Percentiles rank a stretch among this genome's conserved stretches.
Evolutionary conservation across 2,113 vertebrate species (phyloP).

Genomic region (Sinosuthora webbiana): DNA sequence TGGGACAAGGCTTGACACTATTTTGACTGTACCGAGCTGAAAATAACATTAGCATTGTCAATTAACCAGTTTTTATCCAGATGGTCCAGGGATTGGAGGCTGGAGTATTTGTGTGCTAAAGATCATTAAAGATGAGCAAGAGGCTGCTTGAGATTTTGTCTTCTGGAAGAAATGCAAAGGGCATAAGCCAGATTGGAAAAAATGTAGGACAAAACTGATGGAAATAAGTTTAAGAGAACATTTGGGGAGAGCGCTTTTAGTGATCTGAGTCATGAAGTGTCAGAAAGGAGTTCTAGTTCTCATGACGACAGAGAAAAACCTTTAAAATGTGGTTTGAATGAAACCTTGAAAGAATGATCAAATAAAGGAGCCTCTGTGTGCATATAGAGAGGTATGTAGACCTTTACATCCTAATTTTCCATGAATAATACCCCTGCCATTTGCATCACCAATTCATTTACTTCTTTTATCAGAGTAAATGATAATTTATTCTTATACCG

Average conservation of each 20-base stretch:
- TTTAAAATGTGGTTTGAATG: not conserved
- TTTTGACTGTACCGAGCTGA: slow-evolving; percentile 26
- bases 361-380: not conserved
- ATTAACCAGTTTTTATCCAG: slow-evolving; percentile 56
- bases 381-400: not conserved
- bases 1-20: not conserved
- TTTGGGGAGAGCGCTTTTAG: not conserved
- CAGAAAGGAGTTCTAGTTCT: not conserved
- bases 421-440: too few species aligned
- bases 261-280: not conserved
- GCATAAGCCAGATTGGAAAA: not conserved
- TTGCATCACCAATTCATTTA: not conserved
- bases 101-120: not conserved
- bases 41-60: slow-evolving; percentile 38
- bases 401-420: not conserved
- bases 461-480: not conserved
- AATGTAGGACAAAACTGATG: not conserved
- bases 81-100: slow-evolving; percentile 22
- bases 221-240: not conserved
- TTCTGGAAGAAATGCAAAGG: not conserved
- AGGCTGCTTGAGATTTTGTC: not conserved
- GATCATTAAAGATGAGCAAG: not conserved
- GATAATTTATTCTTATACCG: not conserved
- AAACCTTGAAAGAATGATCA: not conserved
- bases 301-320: not conserved